Evolutionary conservation across 2,113 vertebrate genomes (phyloP).

Genomic region (Myiopsitta monachus): DNA sequence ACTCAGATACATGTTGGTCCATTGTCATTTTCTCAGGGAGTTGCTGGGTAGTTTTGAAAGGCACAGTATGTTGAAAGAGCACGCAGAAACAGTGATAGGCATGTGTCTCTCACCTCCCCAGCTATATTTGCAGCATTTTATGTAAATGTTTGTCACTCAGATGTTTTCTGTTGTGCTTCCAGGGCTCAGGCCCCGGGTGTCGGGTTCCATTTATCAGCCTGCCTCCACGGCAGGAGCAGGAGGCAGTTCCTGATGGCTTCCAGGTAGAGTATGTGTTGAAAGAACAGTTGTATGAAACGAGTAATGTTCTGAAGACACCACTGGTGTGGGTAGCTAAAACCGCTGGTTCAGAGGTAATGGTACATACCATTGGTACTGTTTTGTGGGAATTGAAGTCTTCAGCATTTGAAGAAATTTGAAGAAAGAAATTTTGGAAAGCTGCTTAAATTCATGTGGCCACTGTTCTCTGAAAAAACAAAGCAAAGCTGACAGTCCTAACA

Average conservation of each 20-base stretch:
- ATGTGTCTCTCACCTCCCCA: background rate
- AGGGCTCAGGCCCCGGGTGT: constrained; percentile 51
- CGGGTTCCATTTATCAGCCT: constrained; percentile 69
- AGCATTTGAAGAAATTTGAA: background rate
- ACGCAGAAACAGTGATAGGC: accelerated
- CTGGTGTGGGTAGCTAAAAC: background rate
- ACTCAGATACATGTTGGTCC: background rate
- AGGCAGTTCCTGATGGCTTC: constrained; percentile 60
- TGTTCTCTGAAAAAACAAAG: background rate
- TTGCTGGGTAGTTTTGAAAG: background rate
- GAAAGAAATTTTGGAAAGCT: background rate
- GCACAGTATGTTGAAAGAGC: background rate
- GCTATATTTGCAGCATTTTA: background rate
- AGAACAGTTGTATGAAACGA: background rate
- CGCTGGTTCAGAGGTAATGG: background rate
- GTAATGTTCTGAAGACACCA: background rate
- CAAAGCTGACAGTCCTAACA: background rate
- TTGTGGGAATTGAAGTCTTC: background rate
- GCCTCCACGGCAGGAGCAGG: constrained; percentile 45
- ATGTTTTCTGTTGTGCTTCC: background rate
- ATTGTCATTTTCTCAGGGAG: background rate
- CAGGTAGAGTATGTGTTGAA: constrained; percentile 68
- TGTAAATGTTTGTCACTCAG: background rate
- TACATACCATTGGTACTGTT: background rate
- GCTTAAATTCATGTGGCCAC: background rate